Conservation (phyloP, 2,113 vertebrate genomes). For the Sinocyclocheilus maitianheensis region DNA sequence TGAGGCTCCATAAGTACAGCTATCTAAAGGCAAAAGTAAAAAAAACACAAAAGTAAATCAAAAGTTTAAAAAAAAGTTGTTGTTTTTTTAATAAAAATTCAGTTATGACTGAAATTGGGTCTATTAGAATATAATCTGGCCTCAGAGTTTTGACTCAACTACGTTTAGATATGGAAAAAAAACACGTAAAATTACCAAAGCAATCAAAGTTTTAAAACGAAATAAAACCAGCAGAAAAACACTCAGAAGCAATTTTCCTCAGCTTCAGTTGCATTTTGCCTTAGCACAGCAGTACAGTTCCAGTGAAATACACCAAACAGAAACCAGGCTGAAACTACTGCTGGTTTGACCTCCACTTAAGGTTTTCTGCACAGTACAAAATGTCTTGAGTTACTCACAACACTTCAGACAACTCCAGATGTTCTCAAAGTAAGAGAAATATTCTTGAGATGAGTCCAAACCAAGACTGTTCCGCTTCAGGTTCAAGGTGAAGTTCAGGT, state of each 20-base stretch:
- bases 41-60: no score
- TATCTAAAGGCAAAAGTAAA: neutral
- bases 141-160: neutral
- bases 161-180: neutral
- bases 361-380: neutral
- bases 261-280: neutral
- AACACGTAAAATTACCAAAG: neutral
- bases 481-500: constrained; percentile 18
- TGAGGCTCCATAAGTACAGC: neutral
- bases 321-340: neutral
- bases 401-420: constrained; percentile 13
- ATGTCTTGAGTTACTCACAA: constrained; percentile 24
- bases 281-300: neutral
- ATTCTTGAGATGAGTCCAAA: constrained; percentile 1
- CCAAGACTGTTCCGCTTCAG: neutral
- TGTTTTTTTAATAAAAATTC: neutral
- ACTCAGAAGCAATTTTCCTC: neutral
- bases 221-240: neutral
- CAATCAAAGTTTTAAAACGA: neutral
- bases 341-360: neutral
- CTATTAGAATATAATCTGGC: neutral
- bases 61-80: no score
- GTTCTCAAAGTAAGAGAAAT: neutral
- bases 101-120: neutral
- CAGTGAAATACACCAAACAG: neutral